Conservation (phyloP, 2,113 vertebrate species). For the Balaeniceps rex region DNA sequence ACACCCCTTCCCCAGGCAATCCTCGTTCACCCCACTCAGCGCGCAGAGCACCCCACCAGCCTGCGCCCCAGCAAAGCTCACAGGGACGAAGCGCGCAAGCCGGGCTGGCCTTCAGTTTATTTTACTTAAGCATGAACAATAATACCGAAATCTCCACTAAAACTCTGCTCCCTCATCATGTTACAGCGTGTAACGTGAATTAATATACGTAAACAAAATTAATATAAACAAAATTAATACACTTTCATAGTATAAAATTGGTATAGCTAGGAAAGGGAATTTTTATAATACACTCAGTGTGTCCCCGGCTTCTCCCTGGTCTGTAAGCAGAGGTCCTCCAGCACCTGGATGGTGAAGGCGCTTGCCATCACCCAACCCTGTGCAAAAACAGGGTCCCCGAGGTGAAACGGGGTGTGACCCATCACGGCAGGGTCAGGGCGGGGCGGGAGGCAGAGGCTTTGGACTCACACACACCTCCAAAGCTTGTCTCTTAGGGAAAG, state of each 20-base stretch:
- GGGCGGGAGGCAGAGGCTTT: not conserved
- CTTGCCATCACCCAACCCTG: not conserved
- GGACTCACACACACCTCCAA: too few species aligned
- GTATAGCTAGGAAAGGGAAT: not conserved
- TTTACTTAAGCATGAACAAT: not conserved
- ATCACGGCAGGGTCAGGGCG: too few species aligned
- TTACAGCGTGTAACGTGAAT: not conserved
- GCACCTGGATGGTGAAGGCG: not conserved
- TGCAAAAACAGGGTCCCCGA: not conserved
- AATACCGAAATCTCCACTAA: not conserved
- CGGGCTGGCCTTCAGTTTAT: not conserved
- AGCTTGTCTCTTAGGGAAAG: not conserved
- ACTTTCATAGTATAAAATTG: not conserved
- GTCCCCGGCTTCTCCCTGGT: not conserved
- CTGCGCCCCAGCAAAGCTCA: not conserved
- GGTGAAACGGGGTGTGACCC: not conserved
- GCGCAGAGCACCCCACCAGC: not conserved
- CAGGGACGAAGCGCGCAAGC: not conserved
- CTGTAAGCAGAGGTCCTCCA: not conserved
- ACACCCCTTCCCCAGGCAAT: not conserved
- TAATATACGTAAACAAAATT: not conserved
- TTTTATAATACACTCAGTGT: not conserved
- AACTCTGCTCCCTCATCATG: too few species aligned
- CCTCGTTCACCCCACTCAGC: not conserved
- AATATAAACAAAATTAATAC: not conserved